A percentile compares a stretch with the other conserved stretches of the same genome.
phyloP scores from a whole-genome alignment of 2,797 vertebrate species.

The Catharus ustulatus region DNA sequence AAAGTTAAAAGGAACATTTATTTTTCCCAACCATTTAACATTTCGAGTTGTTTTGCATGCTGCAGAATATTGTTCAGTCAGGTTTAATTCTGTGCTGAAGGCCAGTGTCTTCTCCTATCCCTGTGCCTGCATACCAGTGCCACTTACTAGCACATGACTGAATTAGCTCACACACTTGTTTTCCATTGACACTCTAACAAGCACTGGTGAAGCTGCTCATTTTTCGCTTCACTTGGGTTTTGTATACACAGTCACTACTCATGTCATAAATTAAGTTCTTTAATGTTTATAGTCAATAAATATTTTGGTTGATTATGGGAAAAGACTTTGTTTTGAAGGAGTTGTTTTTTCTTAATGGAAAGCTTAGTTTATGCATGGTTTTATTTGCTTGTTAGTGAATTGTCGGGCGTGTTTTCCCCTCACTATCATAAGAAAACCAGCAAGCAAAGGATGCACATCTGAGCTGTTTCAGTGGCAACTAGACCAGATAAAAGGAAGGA shows the following conservation, averaged over 20 bases:
- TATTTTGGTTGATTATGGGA: not conserved
- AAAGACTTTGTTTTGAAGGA: not conserved
- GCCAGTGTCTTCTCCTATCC: not conserved
- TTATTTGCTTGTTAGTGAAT: not conserved
- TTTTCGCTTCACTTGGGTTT: not conserved
- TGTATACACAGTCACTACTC: not conserved
- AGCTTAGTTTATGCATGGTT: not conserved
- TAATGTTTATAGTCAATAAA: not conserved
- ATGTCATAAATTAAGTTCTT: not conserved
- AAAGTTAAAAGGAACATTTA: not conserved
- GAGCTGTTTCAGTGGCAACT: not conserved
- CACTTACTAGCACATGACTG: not conserved
- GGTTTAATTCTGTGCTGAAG: not conserved
- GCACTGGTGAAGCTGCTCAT: not conserved
- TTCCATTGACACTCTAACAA: not conserved
- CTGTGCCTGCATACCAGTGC: not conserved
- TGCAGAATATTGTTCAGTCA: not conserved
- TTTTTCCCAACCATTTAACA: not conserved
- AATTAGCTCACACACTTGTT: not conserved
- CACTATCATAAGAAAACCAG: not conserved
- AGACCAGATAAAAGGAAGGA: not conserved
- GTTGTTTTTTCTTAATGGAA: not conserved
- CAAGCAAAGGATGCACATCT: not conserved
- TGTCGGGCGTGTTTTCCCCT: fast-evolving
- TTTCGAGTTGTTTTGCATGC: not conserved